A percentile compares a stretch with the other conserved stretches of the same genome.
Conservation (phyloP, 2,888 invertebrate species). For the Chirona hameri region DNA sequence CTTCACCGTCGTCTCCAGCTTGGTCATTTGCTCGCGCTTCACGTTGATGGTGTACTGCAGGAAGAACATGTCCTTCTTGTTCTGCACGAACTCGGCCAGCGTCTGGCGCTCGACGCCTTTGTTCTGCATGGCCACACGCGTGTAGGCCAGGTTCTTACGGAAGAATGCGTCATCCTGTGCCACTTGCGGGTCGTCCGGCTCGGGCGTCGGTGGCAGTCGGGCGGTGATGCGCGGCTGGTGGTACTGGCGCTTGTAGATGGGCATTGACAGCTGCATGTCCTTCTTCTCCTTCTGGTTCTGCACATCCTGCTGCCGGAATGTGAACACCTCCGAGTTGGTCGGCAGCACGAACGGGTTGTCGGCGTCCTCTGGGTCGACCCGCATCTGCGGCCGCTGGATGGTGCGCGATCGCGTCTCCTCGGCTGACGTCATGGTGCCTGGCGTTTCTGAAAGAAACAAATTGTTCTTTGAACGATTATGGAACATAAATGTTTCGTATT, state of each 20-base stretch:
- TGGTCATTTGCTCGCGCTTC: slow-evolving; percentile 2
- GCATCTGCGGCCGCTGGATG: slow-evolving; percentile 6
- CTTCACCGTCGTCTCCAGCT: slow-evolving; percentile 1
- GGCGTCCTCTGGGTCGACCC: neutral
- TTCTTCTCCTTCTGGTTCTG: slow-evolving; percentile 24
- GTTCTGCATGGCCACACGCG: slow-evolving; percentile 13
- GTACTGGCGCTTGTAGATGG: slow-evolving; percentile 23
- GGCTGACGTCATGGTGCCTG: neutral
- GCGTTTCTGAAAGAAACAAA: neutral
- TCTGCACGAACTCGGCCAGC: slow-evolving; percentile 13
- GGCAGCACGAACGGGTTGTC: slow-evolving; percentile 10
- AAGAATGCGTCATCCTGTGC: slow-evolving; percentile 13
- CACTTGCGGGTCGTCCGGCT: slow-evolving; percentile 24
- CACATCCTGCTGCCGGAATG: slow-evolving; percentile 8
- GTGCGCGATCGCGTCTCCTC: neutral
- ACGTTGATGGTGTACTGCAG: slow-evolving; percentile 26
- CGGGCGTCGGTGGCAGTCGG: neutral
- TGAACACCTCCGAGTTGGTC: slow-evolving; percentile 23
- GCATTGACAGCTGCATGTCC: neutral
- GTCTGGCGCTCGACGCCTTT: slow-evolving; percentile 12
- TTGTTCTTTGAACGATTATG: too few relatives aligned
- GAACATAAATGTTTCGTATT: too few relatives aligned
- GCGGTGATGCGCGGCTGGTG: slow-evolving; percentile 23
- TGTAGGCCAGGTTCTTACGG: slow-evolving; percentile 12
- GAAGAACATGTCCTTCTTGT: slow-evolving; percentile 27